phyloP scores from a whole-genome alignment of 2,888 invertebrate genomes.

The Morpho achilles region DNA sequence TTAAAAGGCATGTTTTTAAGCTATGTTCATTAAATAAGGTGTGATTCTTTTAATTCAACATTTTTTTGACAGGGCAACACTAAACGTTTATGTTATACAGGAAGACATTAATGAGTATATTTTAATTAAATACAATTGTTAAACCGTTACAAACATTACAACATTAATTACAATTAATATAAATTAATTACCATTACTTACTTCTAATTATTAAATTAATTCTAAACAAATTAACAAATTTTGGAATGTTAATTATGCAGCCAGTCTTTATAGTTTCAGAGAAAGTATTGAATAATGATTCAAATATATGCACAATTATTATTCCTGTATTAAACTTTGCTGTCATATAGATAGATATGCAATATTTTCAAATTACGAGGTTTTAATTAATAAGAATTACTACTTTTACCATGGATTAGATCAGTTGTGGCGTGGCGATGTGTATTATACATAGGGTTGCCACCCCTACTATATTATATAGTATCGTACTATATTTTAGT shows the following conservation, averaged over 20 bases:
- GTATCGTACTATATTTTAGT: no score
- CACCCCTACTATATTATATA: no score
- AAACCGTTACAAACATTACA: slow-evolving; percentile 38
- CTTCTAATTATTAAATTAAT: slow-evolving; percentile 9
- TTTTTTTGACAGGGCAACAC: background rate
- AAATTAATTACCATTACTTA: slow-evolving; percentile 39
- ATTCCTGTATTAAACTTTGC: no score
- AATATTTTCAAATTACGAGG: no score
- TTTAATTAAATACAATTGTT: slow-evolving; percentile 13
- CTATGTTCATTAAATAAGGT: no score
- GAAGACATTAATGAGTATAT: slow-evolving; percentile 9
- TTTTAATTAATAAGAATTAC: no score
- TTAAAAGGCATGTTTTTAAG: no score
- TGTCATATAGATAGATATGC: no score
- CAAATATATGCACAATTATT: no score
- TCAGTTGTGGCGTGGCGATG: no score
- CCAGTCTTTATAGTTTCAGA: slow-evolving; percentile 28
- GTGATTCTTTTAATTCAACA: background rate
- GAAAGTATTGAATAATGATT: slow-evolving; percentile 8
- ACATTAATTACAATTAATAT: slow-evolving; percentile 44
- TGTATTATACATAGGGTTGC: no score
- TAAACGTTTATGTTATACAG: background rate
- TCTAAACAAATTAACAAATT: slow-evolving; percentile 32
- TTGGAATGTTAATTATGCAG: slow-evolving; percentile 47
- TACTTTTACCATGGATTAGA: no score